Conservation (phyloP, 2,113 vertebrate genomes). For the Hoplias malabaricus region DNA sequence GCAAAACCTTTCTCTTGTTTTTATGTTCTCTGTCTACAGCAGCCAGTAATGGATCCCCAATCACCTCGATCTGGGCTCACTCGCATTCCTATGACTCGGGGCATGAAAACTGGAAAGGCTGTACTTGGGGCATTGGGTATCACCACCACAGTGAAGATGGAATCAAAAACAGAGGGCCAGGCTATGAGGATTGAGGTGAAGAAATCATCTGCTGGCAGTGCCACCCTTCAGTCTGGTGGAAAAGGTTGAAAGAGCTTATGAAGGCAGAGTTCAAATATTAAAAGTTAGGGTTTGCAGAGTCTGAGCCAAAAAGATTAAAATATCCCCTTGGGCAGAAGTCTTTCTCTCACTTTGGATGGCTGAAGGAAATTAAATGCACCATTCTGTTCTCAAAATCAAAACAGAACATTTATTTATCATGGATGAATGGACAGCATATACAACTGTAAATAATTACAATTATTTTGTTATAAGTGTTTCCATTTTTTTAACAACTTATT, state of each 20-base stretch:
- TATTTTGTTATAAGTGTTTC: background rate
- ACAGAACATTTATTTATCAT: background rate
- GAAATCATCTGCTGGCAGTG: slow-evolving; percentile 83
- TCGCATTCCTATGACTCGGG: slow-evolving; percentile 98
- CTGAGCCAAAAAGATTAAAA: background rate
- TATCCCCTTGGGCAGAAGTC: background rate
- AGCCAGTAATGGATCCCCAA: slow-evolving; percentile 88
- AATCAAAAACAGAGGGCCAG: slow-evolving; percentile 90
- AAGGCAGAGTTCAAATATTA: background rate
- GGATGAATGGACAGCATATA: background rate
- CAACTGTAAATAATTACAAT: background rate
- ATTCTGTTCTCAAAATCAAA: background rate
- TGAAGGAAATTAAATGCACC: too few species aligned
- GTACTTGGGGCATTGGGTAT: slow-evolving; percentile 85
- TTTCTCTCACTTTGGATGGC: background rate
- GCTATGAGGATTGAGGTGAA: slow-evolving; percentile 97
- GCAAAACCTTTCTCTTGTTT: background rate
- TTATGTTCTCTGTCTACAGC: slow-evolving; percentile 60
- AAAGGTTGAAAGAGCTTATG: slow-evolving; percentile 78
- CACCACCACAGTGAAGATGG: slow-evolving; percentile 86
- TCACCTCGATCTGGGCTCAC: slow-evolving; percentile 82
- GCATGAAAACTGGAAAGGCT: slow-evolving; percentile 95
- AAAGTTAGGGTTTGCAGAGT: background rate
- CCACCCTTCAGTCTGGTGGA: slow-evolving; percentile 81
- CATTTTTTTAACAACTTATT: background rate